Evolutionary conservation across 2,888 invertebrate species (phyloP), one percentile per base, ranked within the genome.

Genomic region (Eremobia ochroleuca): DNA sequence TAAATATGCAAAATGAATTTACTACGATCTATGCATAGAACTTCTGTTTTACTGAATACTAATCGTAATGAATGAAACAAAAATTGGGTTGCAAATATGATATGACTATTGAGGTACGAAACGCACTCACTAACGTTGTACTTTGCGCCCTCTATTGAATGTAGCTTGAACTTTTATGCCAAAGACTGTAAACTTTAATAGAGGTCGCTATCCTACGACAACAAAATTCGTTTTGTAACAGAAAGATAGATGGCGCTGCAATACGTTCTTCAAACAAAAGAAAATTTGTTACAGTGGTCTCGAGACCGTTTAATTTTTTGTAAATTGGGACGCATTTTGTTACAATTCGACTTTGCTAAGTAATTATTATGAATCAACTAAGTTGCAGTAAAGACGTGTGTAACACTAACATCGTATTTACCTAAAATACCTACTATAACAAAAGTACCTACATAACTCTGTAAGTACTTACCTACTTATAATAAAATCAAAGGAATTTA

Each of bases 101-200:
- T 31, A 4, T 61, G 8, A 31, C 15, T 55, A 2, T 15, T 28
- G 25, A 40, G 11, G 21, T 73, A 43, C 43, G 1, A 76, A 85
- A 74, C 87, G 73, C 59, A 79, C 43, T 4, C 5, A 2, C 2
- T 0, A 11, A 37, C 9, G 1, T 58, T 37, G 25, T 11, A 15
- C 28, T 59, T 43, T 13, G 49, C 79, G 85, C 79, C 82, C 77
- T 85, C 86, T 86, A 76, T 76, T 58, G 46, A 43, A 25, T 1
- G 58, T 0, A 6, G 1, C 1, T 13, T 5, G 46, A 70, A 85
- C 62, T 67, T 55, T 4, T 37, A 37, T 31, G 25, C 25, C 40
- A 25, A 6, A 28, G 13, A 34, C 15, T 11, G 5, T 11, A 21
- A 37, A 5, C 0, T 2, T 13, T 37, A 34, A 58, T 69, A 83